Conservation (phyloP, 2,888 invertebrate species). For the Drosophila helvetica region DNA sequence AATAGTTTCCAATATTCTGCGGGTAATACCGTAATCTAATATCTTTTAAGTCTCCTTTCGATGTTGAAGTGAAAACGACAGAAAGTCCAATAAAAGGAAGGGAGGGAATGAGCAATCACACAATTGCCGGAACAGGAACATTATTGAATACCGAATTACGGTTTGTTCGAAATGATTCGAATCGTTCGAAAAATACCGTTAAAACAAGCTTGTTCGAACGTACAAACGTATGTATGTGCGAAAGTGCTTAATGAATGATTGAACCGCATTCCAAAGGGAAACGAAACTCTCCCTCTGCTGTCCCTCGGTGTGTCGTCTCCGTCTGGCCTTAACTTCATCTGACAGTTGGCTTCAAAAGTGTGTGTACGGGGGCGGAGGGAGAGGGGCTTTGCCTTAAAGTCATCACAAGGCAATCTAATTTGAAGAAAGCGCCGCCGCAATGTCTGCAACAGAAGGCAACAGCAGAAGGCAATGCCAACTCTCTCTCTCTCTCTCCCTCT, state of each 20-base stretch:
- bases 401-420: slow-evolving; percentile 64
- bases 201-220: too few relatives aligned
- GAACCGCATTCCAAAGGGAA: too few relatives aligned
- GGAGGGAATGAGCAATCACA: too few relatives aligned
- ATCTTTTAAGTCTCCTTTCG: too few relatives aligned
- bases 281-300: slow-evolving; percentile 12
- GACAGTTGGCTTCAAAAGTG: slow-evolving; percentile 11
- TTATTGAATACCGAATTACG: too few relatives aligned
- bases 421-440: slow-evolving; percentile 51
- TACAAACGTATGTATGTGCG: not conserved
- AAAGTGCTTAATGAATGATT: not conserved
- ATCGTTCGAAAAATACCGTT: too few relatives aligned
- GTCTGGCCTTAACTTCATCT: slow-evolving; percentile 26
- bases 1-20: not conserved
- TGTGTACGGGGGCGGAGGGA: too few relatives aligned
- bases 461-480: slow-evolving; percentile 35
- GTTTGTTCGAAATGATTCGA: too few relatives aligned
- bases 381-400: slow-evolving; percentile 45
- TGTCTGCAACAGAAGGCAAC: slow-evolving; percentile 44
- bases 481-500: not conserved
- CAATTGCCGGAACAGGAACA: too few relatives aligned
- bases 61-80: too few relatives aligned
- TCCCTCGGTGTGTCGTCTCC: not conserved
- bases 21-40: too few relatives aligned
- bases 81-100: too few relatives aligned